These are phyloP conservation scores for Suillia variegata DNA, from an alignment of 2,888 invertebrate species.

Conservation along the genomic window DNA sequence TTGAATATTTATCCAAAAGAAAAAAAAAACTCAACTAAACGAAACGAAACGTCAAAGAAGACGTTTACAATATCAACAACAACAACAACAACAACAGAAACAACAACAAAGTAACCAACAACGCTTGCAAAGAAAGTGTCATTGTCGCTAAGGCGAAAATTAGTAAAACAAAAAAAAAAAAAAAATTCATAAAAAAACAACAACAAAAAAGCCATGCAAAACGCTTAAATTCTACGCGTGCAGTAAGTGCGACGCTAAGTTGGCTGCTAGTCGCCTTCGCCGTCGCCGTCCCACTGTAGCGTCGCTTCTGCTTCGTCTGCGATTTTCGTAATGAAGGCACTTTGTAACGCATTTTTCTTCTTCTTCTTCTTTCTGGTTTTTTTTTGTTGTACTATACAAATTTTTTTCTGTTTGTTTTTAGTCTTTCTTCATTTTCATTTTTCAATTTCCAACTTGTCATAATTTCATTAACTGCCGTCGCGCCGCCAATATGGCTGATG, in stretches of 20 bases:
- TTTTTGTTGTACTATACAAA: too few species aligned
- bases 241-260: too few species aligned
- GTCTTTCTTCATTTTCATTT: not conserved
- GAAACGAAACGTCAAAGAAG: not conserved
- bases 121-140: slow-evolving; percentile 17
- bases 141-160: slow-evolving; percentile 4
- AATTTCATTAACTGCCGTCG: slow-evolving; percentile 1
- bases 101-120: not conserved
- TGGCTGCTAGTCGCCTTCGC: too few species aligned
- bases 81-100: not conserved
- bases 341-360: too few species aligned
- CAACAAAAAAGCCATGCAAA: too few species aligned
- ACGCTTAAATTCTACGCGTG: slow-evolving; percentile 9
- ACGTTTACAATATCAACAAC: not conserved
- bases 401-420: not conserved
- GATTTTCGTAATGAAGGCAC: too few species aligned
- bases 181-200: too few species aligned
- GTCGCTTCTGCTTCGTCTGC: too few species aligned
- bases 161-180: slow-evolving; percentile 8
- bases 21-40: not conserved
- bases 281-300: too few species aligned
- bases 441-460: slow-evolving; percentile 3
- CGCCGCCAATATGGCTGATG: slow-evolving; percentile 3
- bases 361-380: too few species aligned
- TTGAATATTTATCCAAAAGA: slow-evolving; percentile 3